phyloP scores from a whole-genome alignment of 2,888 invertebrate genomes.

The Biston stratarius region DNA sequence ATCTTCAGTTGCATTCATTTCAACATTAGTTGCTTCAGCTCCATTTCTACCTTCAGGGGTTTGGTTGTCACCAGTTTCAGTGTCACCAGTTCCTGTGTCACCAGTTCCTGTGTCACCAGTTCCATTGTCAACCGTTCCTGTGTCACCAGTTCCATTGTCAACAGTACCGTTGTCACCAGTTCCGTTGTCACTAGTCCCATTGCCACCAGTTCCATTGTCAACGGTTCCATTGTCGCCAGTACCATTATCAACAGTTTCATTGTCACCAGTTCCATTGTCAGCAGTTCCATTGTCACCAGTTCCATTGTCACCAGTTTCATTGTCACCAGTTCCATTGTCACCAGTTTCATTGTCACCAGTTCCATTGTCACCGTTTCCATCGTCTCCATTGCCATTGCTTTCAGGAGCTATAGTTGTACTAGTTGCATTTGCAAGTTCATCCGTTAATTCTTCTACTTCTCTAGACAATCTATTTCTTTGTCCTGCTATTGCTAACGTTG shows the following conservation, averaged over 20 bases:
- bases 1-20: not conserved
- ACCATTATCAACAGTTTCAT: not conserved
- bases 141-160: not conserved
- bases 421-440: conserved; percentile 16
- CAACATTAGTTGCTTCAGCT: not conserved
- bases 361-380: not conserved
- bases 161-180: not conserved
- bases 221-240: not conserved
- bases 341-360: not conserved
- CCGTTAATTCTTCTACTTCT: conserved; percentile 52
- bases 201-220: not conserved
- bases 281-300: conserved; percentile 4
- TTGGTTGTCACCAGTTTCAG: not conserved
- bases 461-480: conserved; percentile 62
- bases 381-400: not conserved
- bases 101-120: not conserved
- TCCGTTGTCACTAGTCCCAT: not conserved
- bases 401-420: not conserved
- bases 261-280: not conserved
- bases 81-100: no score
- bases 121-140: not conserved
- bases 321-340: not conserved
- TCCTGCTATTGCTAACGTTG: conserved; percentile 68
- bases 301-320: not conserved
- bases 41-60: not conserved